Evolutionary conservation across 2,888 invertebrate species (phyloP).

Genomic region (Pheosia gnoma): DNA sequence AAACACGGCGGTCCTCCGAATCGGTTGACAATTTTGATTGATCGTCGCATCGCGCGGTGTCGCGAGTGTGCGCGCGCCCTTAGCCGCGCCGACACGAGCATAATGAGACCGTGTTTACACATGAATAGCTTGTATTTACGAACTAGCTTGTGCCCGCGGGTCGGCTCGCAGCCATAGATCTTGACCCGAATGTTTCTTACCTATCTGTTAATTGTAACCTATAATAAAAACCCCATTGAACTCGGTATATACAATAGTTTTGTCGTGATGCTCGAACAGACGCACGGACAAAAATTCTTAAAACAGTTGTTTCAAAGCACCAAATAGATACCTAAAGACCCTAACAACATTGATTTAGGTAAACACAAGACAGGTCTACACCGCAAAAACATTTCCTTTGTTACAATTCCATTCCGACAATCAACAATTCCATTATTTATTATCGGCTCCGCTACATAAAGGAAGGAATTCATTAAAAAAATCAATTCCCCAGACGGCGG

Average conservation of each 20-base stretch:
- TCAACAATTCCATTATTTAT: slow-evolving; percentile 63
- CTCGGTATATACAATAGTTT: too few relatives aligned
- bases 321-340: too few relatives aligned
- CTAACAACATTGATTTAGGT: neutral
- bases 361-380: slow-evolving; percentile 6
- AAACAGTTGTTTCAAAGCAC: too few relatives aligned
- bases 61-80: slow-evolving; percentile 39
- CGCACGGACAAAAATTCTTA: too few relatives aligned
- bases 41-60: slow-evolving; percentile 49
- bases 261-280: too few relatives aligned
- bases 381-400: slow-evolving; percentile 20
- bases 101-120: slow-evolving; percentile 58
- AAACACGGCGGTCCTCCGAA: slow-evolving; percentile 72
- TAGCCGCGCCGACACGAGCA: slow-evolving; percentile 35
- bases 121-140: slow-evolving; percentile 36
- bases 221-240: too few relatives aligned
- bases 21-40: slow-evolving; percentile 83
- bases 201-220: too few relatives aligned
- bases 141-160: neutral
- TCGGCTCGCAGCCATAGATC: too few relatives aligned
- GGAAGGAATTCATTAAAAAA: slow-evolving; percentile 76
- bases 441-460: slow-evolving; percentile 61
- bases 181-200: too few relatives aligned
- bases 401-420: slow-evolving; percentile 38
- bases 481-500: slow-evolving; percentile 58